A percentile compares a stretch with the other conserved stretches of the same genome.
Evolutionary conservation across 37 sponge, comb jelly and placozoan genomes (phyloP).

Genomic region (Cladorhizidae sp.): DNA sequence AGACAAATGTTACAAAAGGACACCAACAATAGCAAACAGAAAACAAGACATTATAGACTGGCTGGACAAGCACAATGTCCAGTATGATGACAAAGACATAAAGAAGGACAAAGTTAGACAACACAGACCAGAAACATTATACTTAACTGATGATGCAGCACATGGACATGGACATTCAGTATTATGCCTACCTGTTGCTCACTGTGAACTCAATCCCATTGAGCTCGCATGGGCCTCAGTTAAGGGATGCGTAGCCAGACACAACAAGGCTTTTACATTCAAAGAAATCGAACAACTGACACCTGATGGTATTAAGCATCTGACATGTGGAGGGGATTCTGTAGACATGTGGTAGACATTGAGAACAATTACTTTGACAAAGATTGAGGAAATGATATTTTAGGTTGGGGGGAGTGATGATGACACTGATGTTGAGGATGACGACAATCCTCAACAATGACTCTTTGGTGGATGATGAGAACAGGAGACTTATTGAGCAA

Average conservation of each 20-base stretch:
- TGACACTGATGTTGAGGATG: constrained; percentile 12
- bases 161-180: constrained; percentile 16
- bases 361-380: too few relatives aligned
- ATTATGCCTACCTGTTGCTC: constrained; percentile 27
- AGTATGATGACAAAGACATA: constrained; percentile 3
- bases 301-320: constrained; percentile 21
- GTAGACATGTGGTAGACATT: constrained; percentile 37
- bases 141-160: constrained; percentile 25
- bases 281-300: constrained; percentile 1
- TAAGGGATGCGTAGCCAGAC: constrained; percentile 11
- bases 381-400: too few relatives aligned
- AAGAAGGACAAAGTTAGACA: background rate
- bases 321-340: constrained; percentile 20
- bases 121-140: constrained; percentile 15
- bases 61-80: background rate
- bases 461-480: constrained; percentile 9
- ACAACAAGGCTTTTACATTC: background rate
- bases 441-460: too few relatives aligned
- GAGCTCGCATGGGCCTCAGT: constrained; percentile 47
- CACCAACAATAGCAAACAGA: background rate
- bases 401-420: background rate
- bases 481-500: constrained; percentile 1
- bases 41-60: background rate
- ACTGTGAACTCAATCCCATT: constrained; percentile 57
- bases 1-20: too few relatives aligned